Percentiles rank a stretch among this genome's conserved stretches.
Conservation (phyloP, 2,113 vertebrate species). For the Spilogale gracilis region DNA sequence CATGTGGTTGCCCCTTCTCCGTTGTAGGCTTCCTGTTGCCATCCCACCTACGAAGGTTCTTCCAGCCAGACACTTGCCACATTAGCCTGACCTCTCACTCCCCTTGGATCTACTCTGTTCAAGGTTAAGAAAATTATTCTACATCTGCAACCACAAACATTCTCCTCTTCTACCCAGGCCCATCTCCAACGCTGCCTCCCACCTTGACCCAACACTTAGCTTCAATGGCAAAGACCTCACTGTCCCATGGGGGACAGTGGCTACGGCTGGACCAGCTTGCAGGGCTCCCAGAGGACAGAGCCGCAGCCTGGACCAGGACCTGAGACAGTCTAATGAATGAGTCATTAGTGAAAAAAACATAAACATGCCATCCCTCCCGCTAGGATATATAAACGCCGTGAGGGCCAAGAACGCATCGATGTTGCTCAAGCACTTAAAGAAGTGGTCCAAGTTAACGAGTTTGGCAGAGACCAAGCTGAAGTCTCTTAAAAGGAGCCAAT, state of each 20-base stretch:
- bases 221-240: not conserved
- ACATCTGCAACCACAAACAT: not conserved
- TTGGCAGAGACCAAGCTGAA: slow-evolving; percentile 1
- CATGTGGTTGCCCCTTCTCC: not conserved
- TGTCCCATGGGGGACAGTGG: not conserved
- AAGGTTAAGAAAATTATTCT: not conserved
- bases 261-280: not conserved
- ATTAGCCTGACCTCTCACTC: not conserved
- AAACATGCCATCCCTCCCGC: not conserved
- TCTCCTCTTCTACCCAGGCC: not conserved
- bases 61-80: not conserved
- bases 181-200: not conserved
- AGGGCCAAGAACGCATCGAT: not conserved
- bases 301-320: not conserved
- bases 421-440: slow-evolving; percentile 36
- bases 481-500: not conserved
- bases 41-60: not conserved
- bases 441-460: slow-evolving; percentile 49
- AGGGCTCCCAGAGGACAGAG: not conserved
- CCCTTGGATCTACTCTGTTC: not conserved
- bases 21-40: fast-evolving
- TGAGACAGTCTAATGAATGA: not conserved
- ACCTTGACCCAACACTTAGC: not conserved
- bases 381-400: not conserved
- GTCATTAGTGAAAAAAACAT: not conserved